These are phyloP conservation scores for Drosophila equinoxialis DNA, from an alignment of 1,140 invertebrate genomes.

Conservation along the genomic window DNA sequence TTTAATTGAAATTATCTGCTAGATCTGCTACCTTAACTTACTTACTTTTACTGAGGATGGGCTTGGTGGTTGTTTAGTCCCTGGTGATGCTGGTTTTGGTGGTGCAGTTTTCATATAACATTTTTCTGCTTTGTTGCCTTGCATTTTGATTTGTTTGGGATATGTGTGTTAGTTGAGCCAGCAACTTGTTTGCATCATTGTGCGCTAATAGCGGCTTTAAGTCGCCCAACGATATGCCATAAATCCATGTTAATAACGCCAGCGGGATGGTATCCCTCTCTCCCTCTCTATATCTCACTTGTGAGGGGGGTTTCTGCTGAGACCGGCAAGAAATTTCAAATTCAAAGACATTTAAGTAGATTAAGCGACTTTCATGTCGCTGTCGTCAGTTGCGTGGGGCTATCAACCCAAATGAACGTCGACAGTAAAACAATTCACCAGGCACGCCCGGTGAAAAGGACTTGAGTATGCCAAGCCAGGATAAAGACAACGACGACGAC, in stretches of 20 bases:
- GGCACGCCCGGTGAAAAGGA: conserved; percentile 74
- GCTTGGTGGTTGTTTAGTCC: neutral
- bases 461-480: conserved; percentile 52
- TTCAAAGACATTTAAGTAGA: conserved; percentile 81
- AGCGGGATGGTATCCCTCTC: conserved; percentile 17
- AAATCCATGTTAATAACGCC: conserved; percentile 77
- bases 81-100: neutral
- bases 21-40: conserved; percentile 54
- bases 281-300: neutral
- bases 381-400: conserved; percentile 50
- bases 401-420: conserved; percentile 77
- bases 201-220: conserved; percentile 69
- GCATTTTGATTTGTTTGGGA: conserved; percentile 38
- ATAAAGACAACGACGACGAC: neutral
- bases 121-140: conserved; percentile 71
- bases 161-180: conserved; percentile 28
- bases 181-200: conserved; percentile 69
- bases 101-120: conserved; percentile 45
- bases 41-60: neutral
- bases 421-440: conserved; percentile 78
- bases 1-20: conserved; percentile 79
- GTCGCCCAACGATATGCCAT: conserved; percentile 71
- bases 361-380: conserved; percentile 78
- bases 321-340: conserved; percentile 42
- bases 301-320: conserved; percentile 28